Conservation (phyloP, 2,888 invertebrate species). For the Rhabditoides inermis region DNA sequence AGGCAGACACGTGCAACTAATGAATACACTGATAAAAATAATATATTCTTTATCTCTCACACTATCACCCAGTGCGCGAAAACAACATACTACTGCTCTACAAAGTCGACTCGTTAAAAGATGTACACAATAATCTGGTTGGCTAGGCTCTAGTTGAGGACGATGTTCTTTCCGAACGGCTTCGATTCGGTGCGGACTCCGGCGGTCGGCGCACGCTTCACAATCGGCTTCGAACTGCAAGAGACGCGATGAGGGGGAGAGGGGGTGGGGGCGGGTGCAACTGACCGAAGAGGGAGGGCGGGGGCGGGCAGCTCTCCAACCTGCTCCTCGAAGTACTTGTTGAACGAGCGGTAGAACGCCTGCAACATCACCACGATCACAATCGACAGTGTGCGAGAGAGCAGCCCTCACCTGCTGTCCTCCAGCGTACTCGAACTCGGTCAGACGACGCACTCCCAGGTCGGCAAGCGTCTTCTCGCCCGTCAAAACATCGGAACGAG, state of each 20-base stretch:
- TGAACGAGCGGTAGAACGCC: conserved; percentile 37
- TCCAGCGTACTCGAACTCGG: conserved; percentile 50
- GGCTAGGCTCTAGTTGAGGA: too few species aligned
- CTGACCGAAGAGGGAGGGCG: conserved; percentile 38
- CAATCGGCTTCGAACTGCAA: too few species aligned
- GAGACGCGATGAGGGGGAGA: too few species aligned
- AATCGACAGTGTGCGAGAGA: background rate
- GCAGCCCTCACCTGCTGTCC: too few species aligned
- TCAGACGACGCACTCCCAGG: conserved; percentile 54
- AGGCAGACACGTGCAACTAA: background rate
- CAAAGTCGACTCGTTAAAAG: background rate
- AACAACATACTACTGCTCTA: background rate
- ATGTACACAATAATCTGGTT: background rate
- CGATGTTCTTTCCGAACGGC: too few species aligned
- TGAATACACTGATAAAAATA: background rate
- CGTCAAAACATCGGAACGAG: conserved; percentile 52
- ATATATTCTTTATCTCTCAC: too few species aligned
- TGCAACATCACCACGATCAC: conserved; percentile 17
- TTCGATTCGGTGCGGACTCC: too few species aligned
- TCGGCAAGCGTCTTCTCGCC: conserved; percentile 54
- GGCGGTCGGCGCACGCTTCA: too few species aligned
- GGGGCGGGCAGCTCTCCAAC: conserved; percentile 39
- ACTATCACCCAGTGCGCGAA: too few species aligned
- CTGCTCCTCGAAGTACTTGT: conserved; percentile 42
- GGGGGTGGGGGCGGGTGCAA: too few species aligned